These are phyloP conservation scores for Chromobotia macracanthus DNA, from an alignment of 2,797 vertebrate genomes.

Conservation along the genomic window DNA sequence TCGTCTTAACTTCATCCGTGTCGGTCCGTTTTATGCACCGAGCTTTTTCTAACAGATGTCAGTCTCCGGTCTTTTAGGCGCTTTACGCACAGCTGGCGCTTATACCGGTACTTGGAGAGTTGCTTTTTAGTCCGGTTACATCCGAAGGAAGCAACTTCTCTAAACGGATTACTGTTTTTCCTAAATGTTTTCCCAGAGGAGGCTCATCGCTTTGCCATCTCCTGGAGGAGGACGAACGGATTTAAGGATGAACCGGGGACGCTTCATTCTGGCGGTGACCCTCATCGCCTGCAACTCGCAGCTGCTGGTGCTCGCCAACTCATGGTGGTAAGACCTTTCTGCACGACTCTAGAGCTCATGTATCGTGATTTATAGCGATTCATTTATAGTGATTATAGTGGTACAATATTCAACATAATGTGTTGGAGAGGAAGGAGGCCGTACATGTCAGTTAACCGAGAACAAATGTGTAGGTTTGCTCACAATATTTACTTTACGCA, in stretches of 20 bases:
- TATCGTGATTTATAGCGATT: not conserved
- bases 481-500: conserved; percentile 81
- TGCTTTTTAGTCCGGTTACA: conserved; percentile 7
- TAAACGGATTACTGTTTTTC: conserved; percentile 47
- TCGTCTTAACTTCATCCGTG: conserved; percentile 6
- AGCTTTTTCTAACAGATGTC: conserved; percentile 22
- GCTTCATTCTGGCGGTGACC: conserved; percentile 79
- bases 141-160: conserved; percentile 26
- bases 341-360: not conserved
- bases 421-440: conserved; percentile 3
- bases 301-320: conserved; percentile 85
- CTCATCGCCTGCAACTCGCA: conserved; percentile 85
- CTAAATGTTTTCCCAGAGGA: conserved; percentile 61
- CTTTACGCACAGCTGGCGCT: conserved; percentile 66
- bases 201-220: conserved; percentile 65
- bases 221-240: conserved; percentile 74
- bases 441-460: conserved; percentile 51
- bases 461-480: conserved; percentile 81
- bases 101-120: conserved; percentile 19
- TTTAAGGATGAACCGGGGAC: conserved; percentile 70
- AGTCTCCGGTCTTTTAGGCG: conserved; percentile 56
- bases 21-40: conserved; percentile 13
- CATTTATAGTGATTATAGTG: not conserved
- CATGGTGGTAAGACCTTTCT: conserved; percentile 87
- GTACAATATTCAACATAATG: too few relatives aligned